Base-by-base conservation (phyloP, 2,113 vertebrate species). In the Falcunculus frontatus region DNA sequence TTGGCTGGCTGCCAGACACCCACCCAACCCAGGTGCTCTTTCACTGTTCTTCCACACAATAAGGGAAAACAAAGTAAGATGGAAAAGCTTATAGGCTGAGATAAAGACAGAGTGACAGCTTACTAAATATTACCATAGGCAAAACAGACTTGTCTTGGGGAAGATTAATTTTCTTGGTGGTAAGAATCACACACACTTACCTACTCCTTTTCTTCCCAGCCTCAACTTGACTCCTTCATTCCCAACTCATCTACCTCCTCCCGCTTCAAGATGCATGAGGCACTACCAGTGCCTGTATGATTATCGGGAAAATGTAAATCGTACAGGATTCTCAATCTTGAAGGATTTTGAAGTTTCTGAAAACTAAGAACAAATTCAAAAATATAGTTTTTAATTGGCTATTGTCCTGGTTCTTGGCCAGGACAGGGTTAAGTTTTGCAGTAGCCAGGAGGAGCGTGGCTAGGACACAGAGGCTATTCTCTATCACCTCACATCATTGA, bases 211-310 rank as follows among this genome's bases (percentile, higher is more conserved):
- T 72, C 39, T 46, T 80, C 9, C 14, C 11, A 37, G 20, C 25
- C 23, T 77, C 53, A 73, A 6, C 29, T 68, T 57, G 16, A 46
- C 8, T 80, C 41, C 33, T 70, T 73, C 49, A 50, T 42, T 70
- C 20, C 16, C 53, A 59, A 19, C 7, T 60, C 20, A 10, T 11
- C 25, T 29, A 59, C 22, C 11, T 67, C 4, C 11, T 49, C 14
- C 13, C 0, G 0, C 2, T 2, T 9, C 5, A 5, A 49, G 26
- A 0, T 1, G 21, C 0, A 0, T 44, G 42, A 60, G 12, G n/a
- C 47, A 39, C 16, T 53, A n/a, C 19, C 29, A 47, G 19, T 62
- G 30, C 29, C 39, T n/a, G 5, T 35, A 20, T 2, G 2, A 9
- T 77, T 77, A 62, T 10, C 18, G 14, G 44, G 27, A 59, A 79